Base-by-base conservation (phyloP, 2,113 vertebrate species). In the Siniperca chuatsi region DNA sequence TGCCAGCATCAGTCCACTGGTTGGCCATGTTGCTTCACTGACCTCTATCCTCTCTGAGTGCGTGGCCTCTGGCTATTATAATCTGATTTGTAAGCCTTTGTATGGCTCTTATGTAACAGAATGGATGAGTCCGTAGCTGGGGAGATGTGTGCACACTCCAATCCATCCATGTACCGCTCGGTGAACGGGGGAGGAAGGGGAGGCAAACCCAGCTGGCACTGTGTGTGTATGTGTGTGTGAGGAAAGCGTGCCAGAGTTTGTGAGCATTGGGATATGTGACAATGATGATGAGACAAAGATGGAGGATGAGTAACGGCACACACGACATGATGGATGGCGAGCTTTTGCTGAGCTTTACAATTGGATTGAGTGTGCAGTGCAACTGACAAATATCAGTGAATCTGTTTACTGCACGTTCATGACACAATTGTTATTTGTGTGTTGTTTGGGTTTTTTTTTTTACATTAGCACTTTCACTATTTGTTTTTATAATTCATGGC, bases 51-150 rank as follows among this genome's bases (percentile, higher is more conserved):
- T 84, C 72, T 57, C 20, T 15, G 69, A 82, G 85, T 80, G 80
- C 83, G 83, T 44, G 80, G 79, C 86, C 61, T 29, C n/a, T 78
- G 77, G 87, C 76, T 42, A 76, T 88, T 82, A 64, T 94, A 93
- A 94, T 94, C 92, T 93, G 92, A 92, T 89, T 87, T 87, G 87
- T 89, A 91, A 93, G 86, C 90, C 82, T 86, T 65, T 88, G 88
- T 87, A 78, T 74, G 89, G 86, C 83, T 92, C 87, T 95, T 94
- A 94, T 85, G 90, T 93, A 94, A 95, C 78, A 83, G 75, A 75
- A 55, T 68, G 76, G 92, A 87, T 90, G 91, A 90, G 82, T 88
- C 81, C 80, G 81, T 65, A 72, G 87, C 79, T 76, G 68, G 69
- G 75, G 80, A 84, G 74, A 75, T 64, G 79, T 83, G 78, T 76